A percentile compares a stretch with the other conserved stretches of the same genome.
phyloP scores from a whole-genome alignment of 1,140 invertebrate genomes.

The Cotesia chilonis region DNA sequence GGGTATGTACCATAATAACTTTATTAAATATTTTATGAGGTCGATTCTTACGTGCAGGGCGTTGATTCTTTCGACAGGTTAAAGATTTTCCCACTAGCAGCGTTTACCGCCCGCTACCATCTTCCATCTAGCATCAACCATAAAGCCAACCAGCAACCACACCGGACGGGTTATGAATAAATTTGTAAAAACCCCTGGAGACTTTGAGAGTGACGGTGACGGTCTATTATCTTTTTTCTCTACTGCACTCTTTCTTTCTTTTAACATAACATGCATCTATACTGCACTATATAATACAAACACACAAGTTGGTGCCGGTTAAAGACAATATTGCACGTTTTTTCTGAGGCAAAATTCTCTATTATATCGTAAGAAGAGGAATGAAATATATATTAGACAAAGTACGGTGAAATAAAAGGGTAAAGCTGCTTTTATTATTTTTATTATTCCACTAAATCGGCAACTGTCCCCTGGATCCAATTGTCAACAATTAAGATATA shows the following conservation, averaged over 20 bases:
- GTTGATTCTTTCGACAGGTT: constrained; percentile 25
- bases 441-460: too few relatives aligned
- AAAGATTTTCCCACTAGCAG: constrained; percentile 36
- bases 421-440: too few relatives aligned
- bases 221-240: neutral
- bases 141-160: constrained; percentile 37
- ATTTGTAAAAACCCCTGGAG: constrained; percentile 42
- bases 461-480: too few relatives aligned
- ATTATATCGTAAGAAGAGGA: too few relatives aligned
- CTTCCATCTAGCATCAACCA: neutral
- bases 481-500: too few relatives aligned
- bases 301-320: too few relatives aligned
- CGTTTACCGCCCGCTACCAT: constrained; percentile 22
- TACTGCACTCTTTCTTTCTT: neutral
- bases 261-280: constrained; percentile 3
- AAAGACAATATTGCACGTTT: neutral
- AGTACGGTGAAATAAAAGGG: too few relatives aligned
- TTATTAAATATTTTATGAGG: constrained; percentile 10
- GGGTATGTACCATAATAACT: neutral
- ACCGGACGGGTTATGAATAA: constrained; percentile 43
- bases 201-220: constrained; percentile 31
- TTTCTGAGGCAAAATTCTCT: too few relatives aligned
- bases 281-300: neutral
- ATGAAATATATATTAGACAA: too few relatives aligned
- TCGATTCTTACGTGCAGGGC: constrained; percentile 3